These are phyloP conservation scores for Drosophila chauvacae DNA, from an alignment of 1,140 invertebrate species.

Conservation along the genomic window DNA sequence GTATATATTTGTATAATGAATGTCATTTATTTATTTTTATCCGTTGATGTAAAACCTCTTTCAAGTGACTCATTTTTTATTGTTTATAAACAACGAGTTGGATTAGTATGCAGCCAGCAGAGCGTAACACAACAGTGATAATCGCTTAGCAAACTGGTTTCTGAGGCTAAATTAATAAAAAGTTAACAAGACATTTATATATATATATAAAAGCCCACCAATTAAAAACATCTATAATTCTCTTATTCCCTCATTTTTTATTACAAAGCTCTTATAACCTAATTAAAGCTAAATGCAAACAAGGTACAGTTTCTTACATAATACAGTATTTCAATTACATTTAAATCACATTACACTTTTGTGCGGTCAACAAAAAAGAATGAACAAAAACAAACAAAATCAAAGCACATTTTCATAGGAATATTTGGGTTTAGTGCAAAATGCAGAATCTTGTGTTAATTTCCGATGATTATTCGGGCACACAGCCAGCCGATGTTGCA, in stretches of 20 bases:
- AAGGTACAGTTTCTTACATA: slow-evolving; percentile 53
- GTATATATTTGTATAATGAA: slow-evolving; percentile 2
- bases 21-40: not conserved
- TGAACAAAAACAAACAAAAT: slow-evolving; percentile 27
- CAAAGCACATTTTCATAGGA: slow-evolving; percentile 58
- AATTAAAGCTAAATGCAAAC: slow-evolving; percentile 24
- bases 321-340: slow-evolving; percentile 48
- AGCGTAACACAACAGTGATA: slow-evolving; percentile 17
- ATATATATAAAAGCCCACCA: slow-evolving; percentile 1
- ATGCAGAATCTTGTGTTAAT: slow-evolving; percentile 18
- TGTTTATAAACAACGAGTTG: slow-evolving; percentile 22
- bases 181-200: slow-evolving; percentile 21
- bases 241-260: slow-evolving; percentile 13
- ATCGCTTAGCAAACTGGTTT: slow-evolving; percentile 35
- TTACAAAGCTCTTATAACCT: slow-evolving; percentile 19
- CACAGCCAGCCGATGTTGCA: slow-evolving; percentile 63
- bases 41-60: too few relatives aligned
- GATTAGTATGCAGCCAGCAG: slow-evolving; percentile 18
- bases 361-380: slow-evolving; percentile 22
- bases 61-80: not conserved
- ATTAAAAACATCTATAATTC: slow-evolving; percentile 12
- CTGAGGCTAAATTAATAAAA: slow-evolving; percentile 1
- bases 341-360: slow-evolving; percentile 70
- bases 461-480: slow-evolving; percentile 36
- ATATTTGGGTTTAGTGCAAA: slow-evolving; percentile 41